phyloP scores from a whole-genome alignment of 2,888 invertebrate species.

The Cancer borealis region DNA sequence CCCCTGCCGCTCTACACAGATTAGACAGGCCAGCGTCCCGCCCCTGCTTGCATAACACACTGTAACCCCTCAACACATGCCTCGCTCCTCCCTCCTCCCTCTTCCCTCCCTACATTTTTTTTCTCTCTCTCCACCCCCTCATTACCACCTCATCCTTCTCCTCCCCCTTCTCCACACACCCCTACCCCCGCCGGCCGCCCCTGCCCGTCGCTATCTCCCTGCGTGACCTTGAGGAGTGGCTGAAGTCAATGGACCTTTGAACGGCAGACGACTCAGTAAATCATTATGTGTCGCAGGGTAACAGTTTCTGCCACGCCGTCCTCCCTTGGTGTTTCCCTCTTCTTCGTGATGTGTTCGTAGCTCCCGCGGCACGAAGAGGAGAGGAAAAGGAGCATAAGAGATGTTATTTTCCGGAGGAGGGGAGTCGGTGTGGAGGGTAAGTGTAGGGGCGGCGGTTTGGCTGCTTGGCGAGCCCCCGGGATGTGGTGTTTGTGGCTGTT shows the following conservation, averaged over 20 bases:
- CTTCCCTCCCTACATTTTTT: neutral
- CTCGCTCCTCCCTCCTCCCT: neutral
- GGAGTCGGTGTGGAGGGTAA: neutral
- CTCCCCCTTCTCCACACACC: neutral
- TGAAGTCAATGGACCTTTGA: constrained; percentile 34
- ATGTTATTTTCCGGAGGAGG: neutral
- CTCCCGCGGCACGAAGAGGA: neutral
- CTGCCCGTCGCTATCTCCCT: neutral
- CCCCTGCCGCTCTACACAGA: constrained; percentile 9
- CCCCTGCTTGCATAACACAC: neutral
- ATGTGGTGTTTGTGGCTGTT: constrained; percentile 15
- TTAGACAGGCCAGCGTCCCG: constrained; percentile 4
- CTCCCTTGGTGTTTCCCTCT: neutral
- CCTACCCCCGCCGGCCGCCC: neutral
- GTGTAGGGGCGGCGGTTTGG: neutral
- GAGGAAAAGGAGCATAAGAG: neutral
- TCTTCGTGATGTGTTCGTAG: neutral
- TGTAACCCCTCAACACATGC: neutral
- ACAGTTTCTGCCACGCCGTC: neutral
- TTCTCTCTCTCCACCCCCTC: neutral
- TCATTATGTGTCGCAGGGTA: constrained; percentile 5
- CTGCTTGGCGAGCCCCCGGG: constrained; percentile 21
- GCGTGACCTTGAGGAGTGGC: constrained; percentile 12
- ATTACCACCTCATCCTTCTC: constrained; percentile 8
- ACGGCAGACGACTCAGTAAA: constrained; percentile 28